Evolutionary conservation across 92 coral and sea anemone species (phyloP), one percentile per base, ranked within the genome.

Genomic region (Epizoanthus scotinus): DNA sequence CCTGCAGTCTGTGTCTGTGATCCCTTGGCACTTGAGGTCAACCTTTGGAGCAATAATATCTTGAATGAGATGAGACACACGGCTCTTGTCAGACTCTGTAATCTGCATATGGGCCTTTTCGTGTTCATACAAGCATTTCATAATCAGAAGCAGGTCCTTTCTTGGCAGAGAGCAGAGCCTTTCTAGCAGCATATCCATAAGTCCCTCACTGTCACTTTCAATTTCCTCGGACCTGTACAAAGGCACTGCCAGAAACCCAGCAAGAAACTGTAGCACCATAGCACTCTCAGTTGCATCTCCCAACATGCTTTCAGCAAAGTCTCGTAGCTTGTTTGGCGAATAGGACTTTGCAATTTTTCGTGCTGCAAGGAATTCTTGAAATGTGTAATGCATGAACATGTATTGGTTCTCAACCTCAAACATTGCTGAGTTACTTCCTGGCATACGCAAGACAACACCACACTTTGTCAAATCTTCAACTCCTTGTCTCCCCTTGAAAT

Each of bases 321-420:
- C 81, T 40, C 24, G 55, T 8, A 75, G 57, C 56, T 26, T 58
- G 36, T 22, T 34, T 40, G 28, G 68, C 21, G 81, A 75, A 67
- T 38, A 75, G 49, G 10, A 58, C 66, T 75, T 75, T 2, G 67
- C 81, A 75, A 75, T 49, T 12, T 59, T 54, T 18, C 81, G 44
- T 44, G 81, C 81, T 34, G 81, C 81, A 38, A 75, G 81, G 69
- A 38, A 75, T 22, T 75, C 81, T 57, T 75, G 81, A 75, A 75
- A 75, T 1, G 81, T 75, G 81, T 75, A 75, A 55, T 75, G 81
- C 34, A 42, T 21, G 68, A 75, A 75, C 67, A 60, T 75, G 49
- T 75, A 75, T 57, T 75, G 81, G 56, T 68, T 75, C 66, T 75
- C 81, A 10, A 75, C 81, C 42, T 75, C 34, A 34, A 59, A 75